Base-by-base conservation (phyloP, 2,797 vertebrate genomes). In the Schizopygopsis pylzovi region DNA sequence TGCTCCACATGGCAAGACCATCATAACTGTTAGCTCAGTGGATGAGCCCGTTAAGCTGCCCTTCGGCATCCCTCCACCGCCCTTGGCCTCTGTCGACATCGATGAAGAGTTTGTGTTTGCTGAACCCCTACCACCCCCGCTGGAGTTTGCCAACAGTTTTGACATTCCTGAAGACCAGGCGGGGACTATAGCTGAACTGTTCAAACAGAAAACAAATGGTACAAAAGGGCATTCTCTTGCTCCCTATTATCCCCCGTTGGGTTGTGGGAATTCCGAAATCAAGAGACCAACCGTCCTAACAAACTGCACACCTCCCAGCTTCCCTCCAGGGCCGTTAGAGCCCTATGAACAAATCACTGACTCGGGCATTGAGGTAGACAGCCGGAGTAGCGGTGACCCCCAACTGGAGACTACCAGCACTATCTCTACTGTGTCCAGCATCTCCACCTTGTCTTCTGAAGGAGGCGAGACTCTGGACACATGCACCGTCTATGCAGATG, bases 381-480 rank as follows among this genome's bases (percentile, higher is more conserved):
- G 97, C 90, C 94, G 97, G 77, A 96, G 96, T 87, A 94, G 97
- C 91, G 97, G 97, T 52, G 97, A 97, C 93, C 96, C 97, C 92
- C 97, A 96, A 90, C 92, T 97, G 88, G 97, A 97, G 94, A 97
- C 97, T 85, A 97, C 97, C 93, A 97, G 97, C 95, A 97, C 96
- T 87, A 93, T 97, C 92, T 97, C 97, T 94, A 97, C 97, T 0
- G 96, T 97, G 93, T 97, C 97, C 92, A 97, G 96, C 93, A 97
- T 97, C 94, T 97, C 97, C 92, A 97, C 97, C 83, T 94, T 97
- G 89, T 97, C 97, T 71, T 97, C 97, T 0, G 97, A 97, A 91
- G 96, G 96, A 13, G 96, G 96, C 25, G 97, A 97, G 91, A 94
- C 93, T 22, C 88, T 95, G 91, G 97, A 97, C 93, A 96, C 96